Evolutionary conservation across 1,140 invertebrate genomes (phyloP).

Genomic region (Panulirus ornatus): DNA sequence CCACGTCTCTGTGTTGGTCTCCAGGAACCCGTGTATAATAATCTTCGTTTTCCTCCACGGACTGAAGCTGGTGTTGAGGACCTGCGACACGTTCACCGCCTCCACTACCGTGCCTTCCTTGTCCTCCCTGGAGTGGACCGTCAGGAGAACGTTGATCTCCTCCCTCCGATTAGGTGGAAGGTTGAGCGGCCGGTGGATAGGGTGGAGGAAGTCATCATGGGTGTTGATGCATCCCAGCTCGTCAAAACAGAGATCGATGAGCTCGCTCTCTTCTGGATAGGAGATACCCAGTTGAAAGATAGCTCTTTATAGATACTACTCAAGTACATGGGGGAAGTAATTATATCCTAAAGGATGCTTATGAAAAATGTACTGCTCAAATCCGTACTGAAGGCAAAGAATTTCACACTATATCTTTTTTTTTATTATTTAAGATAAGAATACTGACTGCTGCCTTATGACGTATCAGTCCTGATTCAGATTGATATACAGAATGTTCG

Average conservation of each 20-base stretch:
- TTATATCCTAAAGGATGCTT: no score
- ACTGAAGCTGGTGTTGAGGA: constrained; percentile 53
- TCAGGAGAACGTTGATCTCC: constrained; percentile 50
- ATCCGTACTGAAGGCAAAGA: no score
- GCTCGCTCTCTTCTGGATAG: constrained; percentile 20
- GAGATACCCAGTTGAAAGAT: background rate
- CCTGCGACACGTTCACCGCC: constrained; percentile 12
- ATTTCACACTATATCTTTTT: no score
- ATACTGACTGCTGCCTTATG: no score
- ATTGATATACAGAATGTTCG: no score
- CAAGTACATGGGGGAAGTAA: no score
- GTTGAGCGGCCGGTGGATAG: constrained; percentile 70
- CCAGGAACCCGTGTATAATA: constrained; percentile 69
- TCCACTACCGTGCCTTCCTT: constrained; percentile 33
- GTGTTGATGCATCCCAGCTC: constrained; percentile 69
- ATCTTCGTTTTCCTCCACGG: constrained; percentile 57
- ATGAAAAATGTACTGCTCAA: no score
- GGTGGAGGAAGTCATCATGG: constrained; percentile 63
- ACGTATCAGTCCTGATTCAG: no score
- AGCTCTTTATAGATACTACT: background rate
- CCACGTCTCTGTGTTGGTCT: constrained; percentile 56
- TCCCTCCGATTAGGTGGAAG: constrained; percentile 65
- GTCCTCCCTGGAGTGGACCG: constrained; percentile 46
- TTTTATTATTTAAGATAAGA: no score
- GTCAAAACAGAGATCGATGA: constrained; percentile 60